These are phyloP conservation scores for Calameuta idolon DNA, from an alignment of 2,888 invertebrate genomes.

Conservation along the genomic window DNA sequence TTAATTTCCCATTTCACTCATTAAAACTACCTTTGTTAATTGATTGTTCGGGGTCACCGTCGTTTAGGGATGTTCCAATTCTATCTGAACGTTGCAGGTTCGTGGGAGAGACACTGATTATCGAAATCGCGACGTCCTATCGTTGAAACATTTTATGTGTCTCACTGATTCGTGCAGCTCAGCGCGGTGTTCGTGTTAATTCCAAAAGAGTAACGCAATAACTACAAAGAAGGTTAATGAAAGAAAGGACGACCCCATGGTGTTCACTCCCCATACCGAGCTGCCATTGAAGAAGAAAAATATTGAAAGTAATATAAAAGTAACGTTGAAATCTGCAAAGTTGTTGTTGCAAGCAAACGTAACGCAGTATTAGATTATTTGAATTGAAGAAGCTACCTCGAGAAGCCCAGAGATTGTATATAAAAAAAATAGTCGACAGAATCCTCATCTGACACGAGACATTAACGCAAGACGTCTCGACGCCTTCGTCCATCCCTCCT, in stretches of 20 bases:
- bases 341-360: neutral
- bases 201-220: neutral
- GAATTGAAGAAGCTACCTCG: neutral
- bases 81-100: neutral
- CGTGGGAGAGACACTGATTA: neutral
- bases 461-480: neutral
- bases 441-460: neutral
- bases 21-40: constrained; percentile 29
- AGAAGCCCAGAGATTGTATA: neutral
- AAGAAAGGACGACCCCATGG: neutral
- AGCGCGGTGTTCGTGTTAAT: neutral
- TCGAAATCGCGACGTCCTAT: neutral
- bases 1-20: constrained; percentile 69
- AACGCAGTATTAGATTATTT: neutral
- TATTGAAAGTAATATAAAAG: neutral
- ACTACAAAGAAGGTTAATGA: neutral
- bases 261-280: neutral
- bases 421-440: neutral
- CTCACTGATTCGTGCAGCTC: neutral
- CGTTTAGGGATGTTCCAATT: constrained; percentile 45
- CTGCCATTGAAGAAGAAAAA: neutral
- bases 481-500: neutral
- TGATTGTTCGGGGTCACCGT: constrained; percentile 28
- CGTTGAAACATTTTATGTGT: neutral
- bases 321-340: neutral